A percentile compares a stretch with the other conserved stretches of the same genome.
phyloP scores from a whole-genome alignment of 2,888 invertebrate genomes.

The Oxyteleia sp. region DNA sequence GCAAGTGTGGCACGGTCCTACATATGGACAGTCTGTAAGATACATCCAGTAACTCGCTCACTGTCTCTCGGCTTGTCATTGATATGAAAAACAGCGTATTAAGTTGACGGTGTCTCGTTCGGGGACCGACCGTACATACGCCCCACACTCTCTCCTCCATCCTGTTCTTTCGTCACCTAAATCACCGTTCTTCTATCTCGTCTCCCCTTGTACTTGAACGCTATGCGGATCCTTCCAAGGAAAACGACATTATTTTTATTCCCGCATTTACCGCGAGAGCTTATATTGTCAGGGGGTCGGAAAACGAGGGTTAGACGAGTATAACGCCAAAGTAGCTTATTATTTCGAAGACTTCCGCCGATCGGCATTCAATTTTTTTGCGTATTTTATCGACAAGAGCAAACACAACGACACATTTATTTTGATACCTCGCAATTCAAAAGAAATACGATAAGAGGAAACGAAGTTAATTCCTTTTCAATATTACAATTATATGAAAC shows the following conservation, averaged over 20 bases:
- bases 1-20: too few relatives aligned
- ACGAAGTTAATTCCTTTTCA: too few relatives aligned
- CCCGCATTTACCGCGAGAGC: conserved; percentile 76
- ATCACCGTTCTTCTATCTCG: conserved; percentile 62
- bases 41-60: conserved; percentile 67
- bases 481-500: too few relatives aligned
- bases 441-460: too few relatives aligned
- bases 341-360: conserved; percentile 82
- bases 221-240: conserved; percentile 63
- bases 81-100: conserved; percentile 86
- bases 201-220: conserved; percentile 49
- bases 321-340: conserved; percentile 81
- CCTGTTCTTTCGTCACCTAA: conserved; percentile 72
- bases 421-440: too few relatives aligned
- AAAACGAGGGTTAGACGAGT: conserved; percentile 70
- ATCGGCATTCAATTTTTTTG: conserved; percentile 69
- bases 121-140: conserved; percentile 45
- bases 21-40: too few relatives aligned
- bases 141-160: conserved; percentile 42
- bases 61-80: conserved; percentile 69
- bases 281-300: conserved; percentile 66
- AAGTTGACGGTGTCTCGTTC: conserved; percentile 81
- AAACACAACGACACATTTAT: too few relatives aligned
- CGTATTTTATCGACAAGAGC: too few relatives aligned
- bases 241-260: conserved; percentile 73